A percentile compares a stretch with the other conserved stretches of the same genome.
phyloP scores from a whole-genome alignment of 2,888 invertebrate genomes.

The Cosmorhoe ocellata region DNA sequence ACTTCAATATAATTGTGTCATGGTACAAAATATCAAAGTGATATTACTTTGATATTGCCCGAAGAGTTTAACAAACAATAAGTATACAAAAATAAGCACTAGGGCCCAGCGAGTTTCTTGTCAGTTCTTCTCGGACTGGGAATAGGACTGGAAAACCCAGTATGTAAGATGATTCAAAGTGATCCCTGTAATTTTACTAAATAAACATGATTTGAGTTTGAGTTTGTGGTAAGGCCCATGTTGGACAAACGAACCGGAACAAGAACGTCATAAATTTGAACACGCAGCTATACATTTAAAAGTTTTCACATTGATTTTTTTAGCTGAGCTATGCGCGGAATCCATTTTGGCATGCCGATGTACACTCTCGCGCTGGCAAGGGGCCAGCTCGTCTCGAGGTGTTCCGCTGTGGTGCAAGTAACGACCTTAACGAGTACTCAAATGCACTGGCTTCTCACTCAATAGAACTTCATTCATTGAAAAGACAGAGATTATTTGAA shows the following conservation, averaged over 20 bases:
- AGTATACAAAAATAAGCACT: too few relatives aligned
- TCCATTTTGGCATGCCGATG: slow-evolving; percentile 60
- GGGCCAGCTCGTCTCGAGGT: slow-evolving; percentile 50
- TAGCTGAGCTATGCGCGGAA: slow-evolving; percentile 39
- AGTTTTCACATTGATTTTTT: slow-evolving; percentile 46
- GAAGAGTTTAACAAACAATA: too few relatives aligned
- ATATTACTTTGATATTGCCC: too few relatives aligned
- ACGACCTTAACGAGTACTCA: slow-evolving; percentile 14
- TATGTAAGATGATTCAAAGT: too few relatives aligned
- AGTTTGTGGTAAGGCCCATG: too few relatives aligned
- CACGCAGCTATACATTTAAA: slow-evolving; percentile 40
- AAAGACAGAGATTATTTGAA: background rate
- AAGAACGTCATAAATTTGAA: slow-evolving; percentile 29
- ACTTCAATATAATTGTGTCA: too few relatives aligned
- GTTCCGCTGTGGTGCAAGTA: slow-evolving; percentile 42
- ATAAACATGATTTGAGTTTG: too few relatives aligned
- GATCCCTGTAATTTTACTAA: too few relatives aligned
- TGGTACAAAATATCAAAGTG: too few relatives aligned
- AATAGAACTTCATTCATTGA: background rate
- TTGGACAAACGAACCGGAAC: slow-evolving; percentile 6
- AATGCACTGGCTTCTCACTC: background rate
- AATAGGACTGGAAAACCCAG: too few relatives aligned
- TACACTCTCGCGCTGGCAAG: slow-evolving; percentile 53
- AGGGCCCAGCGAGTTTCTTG: too few relatives aligned
- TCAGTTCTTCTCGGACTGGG: too few relatives aligned